These are phyloP conservation scores for Celastrina argiolus DNA, from an alignment of 2,888 invertebrate genomes.

Conservation along the genomic window DNA sequence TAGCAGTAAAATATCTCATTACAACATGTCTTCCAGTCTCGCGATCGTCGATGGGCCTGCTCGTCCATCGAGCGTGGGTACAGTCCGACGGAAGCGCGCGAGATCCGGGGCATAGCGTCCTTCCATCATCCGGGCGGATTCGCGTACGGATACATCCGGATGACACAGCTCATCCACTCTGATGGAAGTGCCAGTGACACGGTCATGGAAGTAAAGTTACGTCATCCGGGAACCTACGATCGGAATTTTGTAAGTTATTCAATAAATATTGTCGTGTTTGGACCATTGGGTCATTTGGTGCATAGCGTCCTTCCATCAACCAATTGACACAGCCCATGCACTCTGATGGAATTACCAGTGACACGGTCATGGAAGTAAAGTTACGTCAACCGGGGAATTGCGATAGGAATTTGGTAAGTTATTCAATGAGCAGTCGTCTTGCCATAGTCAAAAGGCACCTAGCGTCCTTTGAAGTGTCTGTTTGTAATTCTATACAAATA, in stretches of 20 bases:
- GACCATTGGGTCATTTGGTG: neutral
- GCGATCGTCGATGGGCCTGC: slow-evolving; percentile 87
- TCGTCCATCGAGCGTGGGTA: slow-evolving; percentile 91
- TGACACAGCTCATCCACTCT: slow-evolving; percentile 92
- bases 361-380: slow-evolving; percentile 94
- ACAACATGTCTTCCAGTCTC: slow-evolving; percentile 46
- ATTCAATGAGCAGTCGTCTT: no score
- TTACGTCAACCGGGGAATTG: slow-evolving; percentile 90
- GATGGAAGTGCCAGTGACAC: slow-evolving; percentile 94
- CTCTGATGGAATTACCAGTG: slow-evolving; percentile 90
- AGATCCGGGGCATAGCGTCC: slow-evolving; percentile 91
- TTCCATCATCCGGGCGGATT: slow-evolving; percentile 94
- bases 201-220: slow-evolving; percentile 90
- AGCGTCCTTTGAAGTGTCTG: no score
- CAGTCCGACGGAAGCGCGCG: slow-evolving; percentile 90
- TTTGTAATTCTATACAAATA: no score
- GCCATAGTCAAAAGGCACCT: no score
- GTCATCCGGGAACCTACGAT: slow-evolving; percentile 92
- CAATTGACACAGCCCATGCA: slow-evolving; percentile 91
- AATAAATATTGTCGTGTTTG: neutral
- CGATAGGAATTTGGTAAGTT: slow-evolving; percentile 86
- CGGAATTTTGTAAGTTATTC: slow-evolving; percentile 81
- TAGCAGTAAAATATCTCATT: no score
- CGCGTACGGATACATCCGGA: slow-evolving; percentile 89
- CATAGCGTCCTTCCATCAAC: neutral